These are phyloP conservation scores for Pogonognathellus flavescens DNA, from an alignment of 1,140 invertebrate species.

Conservation along the genomic window DNA sequence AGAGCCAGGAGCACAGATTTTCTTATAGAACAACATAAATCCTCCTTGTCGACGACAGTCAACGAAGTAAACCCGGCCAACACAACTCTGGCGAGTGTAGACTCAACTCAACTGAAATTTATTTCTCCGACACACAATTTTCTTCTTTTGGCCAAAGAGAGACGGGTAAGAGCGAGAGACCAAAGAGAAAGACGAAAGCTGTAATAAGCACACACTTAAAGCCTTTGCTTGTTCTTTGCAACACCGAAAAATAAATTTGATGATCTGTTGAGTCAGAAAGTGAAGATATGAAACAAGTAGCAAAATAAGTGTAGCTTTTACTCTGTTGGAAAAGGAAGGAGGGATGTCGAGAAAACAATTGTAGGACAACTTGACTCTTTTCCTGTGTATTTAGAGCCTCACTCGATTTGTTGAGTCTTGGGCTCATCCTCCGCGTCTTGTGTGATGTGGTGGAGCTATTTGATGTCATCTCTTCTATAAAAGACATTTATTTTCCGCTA, in stretches of 20 bases:
- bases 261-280: too few species aligned
- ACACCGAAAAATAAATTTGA: too few species aligned
- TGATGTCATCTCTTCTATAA: neutral
- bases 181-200: too few species aligned
- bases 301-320: too few species aligned
- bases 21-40: neutral
- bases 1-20: constrained; percentile 18
- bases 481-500: neutral
- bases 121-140: neutral
- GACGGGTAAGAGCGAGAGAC: too few species aligned
- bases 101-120: constrained; percentile 1
- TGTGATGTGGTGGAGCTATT: neutral
- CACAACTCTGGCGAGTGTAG: neutral
- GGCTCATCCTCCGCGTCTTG: neutral
- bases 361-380: constrained; percentile 22
- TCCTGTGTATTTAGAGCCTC: neutral
- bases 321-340: neutral
- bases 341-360: neutral
- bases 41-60: neutral
- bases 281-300: too few species aligned
- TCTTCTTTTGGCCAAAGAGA: neutral
- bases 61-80: neutral
- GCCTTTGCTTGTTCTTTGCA: too few species aligned
- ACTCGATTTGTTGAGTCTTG: neutral
- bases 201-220: too few species aligned